Evolutionary conservation across 2,797 vertebrate genomes (phyloP).

Genomic region (Alosa sapidissima): DNA sequence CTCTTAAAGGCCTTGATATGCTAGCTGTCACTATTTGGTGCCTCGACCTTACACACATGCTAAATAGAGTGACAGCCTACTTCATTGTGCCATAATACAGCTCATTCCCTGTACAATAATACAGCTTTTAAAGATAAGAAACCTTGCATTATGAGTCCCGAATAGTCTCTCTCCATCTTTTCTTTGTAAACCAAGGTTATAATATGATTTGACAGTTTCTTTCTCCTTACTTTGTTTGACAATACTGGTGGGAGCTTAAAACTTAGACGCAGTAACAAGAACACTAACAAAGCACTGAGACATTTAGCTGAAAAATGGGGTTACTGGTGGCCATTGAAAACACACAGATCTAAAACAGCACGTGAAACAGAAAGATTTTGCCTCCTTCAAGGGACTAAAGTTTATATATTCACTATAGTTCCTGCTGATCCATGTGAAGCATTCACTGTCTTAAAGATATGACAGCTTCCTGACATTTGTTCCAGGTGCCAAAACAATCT

Average conservation of each 20-base stretch:
- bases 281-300: not conserved
- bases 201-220: not conserved
- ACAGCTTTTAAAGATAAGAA: not conserved
- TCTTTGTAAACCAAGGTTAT: not conserved
- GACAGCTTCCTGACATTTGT: not conserved
- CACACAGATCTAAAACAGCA: not conserved
- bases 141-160: not conserved
- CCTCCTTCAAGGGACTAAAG: no score
- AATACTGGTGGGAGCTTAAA: not conserved
- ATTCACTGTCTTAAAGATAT: not conserved
- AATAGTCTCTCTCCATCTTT: not conserved
- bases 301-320: not conserved
- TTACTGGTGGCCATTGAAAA: not conserved
- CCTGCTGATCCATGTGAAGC: not conserved
- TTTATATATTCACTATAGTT: not conserved
- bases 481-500: no score
- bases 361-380: no score
- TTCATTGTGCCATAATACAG: not conserved
- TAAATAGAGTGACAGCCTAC: not conserved
- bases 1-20: not conserved
- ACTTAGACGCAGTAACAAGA: not conserved
- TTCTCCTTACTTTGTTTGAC: not conserved
- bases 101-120: not conserved
- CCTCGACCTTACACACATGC: not conserved
- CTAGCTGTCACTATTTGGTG: not conserved